Percentiles rank a stretch among this genome's conserved stretches.
phyloP scores from a whole-genome alignment of 1,140 invertebrate genomes.

The Sinella curviseta region DNA sequence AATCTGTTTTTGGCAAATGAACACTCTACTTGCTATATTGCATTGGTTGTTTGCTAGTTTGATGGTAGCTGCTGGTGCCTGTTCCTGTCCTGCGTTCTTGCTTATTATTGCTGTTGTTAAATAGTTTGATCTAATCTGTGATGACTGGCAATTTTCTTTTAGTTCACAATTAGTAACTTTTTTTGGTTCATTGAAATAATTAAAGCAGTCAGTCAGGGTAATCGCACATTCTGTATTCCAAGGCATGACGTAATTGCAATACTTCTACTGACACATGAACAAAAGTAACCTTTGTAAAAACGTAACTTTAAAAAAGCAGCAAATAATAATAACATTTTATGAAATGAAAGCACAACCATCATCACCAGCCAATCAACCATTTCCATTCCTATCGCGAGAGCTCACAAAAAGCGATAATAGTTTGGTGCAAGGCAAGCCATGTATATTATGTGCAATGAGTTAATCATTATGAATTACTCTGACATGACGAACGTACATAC shows the following conservation, averaged over 20 bases:
- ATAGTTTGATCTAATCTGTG: constrained; percentile 6
- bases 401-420: too few relatives aligned
- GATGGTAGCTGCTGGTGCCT: background rate
- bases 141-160: constrained; percentile 19
- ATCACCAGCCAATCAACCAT: background rate
- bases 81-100: background rate
- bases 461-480: background rate
- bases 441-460: too few relatives aligned
- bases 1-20: background rate
- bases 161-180: constrained; percentile 12
- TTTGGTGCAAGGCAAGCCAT: too few relatives aligned
- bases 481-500: too few relatives aligned
- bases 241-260: background rate
- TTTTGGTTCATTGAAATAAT: constrained; percentile 21
- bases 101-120: background rate
- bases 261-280: background rate
- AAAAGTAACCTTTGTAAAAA: background rate
- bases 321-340: background rate
- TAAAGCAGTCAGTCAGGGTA: constrained; percentile 9
- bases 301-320: background rate
- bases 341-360: background rate
- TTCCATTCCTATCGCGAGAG: too few relatives aligned
- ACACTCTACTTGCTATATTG: too few relatives aligned
- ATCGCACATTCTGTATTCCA: background rate
- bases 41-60: background rate